Base-by-base conservation (phyloP, 2,113 vertebrate species). In the Caranx ignobilis region DNA sequence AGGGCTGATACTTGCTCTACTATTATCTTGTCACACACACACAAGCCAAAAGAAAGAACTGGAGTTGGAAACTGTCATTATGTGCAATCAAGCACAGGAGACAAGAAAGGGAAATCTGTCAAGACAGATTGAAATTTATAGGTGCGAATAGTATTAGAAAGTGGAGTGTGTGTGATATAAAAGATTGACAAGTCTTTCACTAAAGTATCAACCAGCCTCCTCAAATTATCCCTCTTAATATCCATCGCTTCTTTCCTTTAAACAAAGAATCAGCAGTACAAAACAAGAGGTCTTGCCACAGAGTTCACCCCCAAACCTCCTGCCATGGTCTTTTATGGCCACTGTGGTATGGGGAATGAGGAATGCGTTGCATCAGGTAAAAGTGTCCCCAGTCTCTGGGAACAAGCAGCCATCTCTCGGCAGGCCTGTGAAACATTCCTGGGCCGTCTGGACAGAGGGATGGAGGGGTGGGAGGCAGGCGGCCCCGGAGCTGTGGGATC, bases 371-470 rank as follows among this genome's bases (percentile, higher is more conserved):
- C 77, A 80, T 88, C 91, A 90, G 91, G 92, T 92, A 78, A 83
- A 88, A 79, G 87, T 90, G 91, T 95, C 87, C 90, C 87, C 50
- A 31, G 77, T 69, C 62, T 88, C 81, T 94, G 47, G 79, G 93
- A 93, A 94, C n/a, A 86, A 91, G 88, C 72, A 67, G 91, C 88
- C 95, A 91, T 95, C 94, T 96, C 94, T 96, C 91, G 52, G 91
- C 96, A 94, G 95, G 94, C 95, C 94, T 95, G 87, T 88, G 86
- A 93, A 95, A 95, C 95, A 94, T 95, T 95, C 94, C 95, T 94
- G 79, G 75, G 77, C 82, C 81, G 75, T 96, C 95, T 95, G 95
- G 81, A 54, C 50, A 57, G 82, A 59, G 75, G 63, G 87, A 61
- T 57, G 82, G 85, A 59, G 64, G 93, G 79, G 90, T 3, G 63